Base-by-base conservation (phyloP, 2,888 invertebrate species). In the Hirudinaria manillensis region DNA sequence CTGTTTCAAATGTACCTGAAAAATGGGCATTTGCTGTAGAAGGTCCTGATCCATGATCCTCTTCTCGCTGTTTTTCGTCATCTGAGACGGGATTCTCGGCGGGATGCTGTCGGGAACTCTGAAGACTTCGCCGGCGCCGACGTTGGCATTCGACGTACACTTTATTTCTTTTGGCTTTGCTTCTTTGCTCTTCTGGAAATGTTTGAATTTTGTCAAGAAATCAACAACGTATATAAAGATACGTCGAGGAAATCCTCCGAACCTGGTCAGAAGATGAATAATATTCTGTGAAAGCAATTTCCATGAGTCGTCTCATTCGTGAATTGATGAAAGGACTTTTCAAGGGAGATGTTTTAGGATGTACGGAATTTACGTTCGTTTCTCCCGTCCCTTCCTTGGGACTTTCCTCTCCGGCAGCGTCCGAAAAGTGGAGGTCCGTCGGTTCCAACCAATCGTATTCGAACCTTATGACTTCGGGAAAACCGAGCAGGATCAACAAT, bases 1-100 rank as follows among this genome's bases (percentile, higher is more conserved):
- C 45, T 10, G 16, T 16, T 45, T 45, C 45, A 45, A 45, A 45
- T 16, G 16, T 36, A 73, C 73, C 10, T 73, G 73, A 38, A 73
- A 73, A 65, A 73, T 55, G 34, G 73, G 73, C 29, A 73, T 51
- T 36, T 73, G 61, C n/a, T 65, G 51, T 13, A 73, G 61, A 65
- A 65, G 45, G n/a, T 61, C 36, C 27, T 24, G 27, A 36, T 56
- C 56, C 13, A 73, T 32, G n/a, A 73, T 73, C 27, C 61, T 73
- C 38, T 73, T 73, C 21, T 73, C 68, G 6, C 10, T n/a, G 34
- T 68, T 68, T 19, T 61, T 61, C 7, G 61, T 21, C 24, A 4
- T 61, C 29, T 68, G 68, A 29, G 61, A 24, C n/a, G 13, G 66
- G 24, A 34, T 32, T 68, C 68, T 68, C 34, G 68, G 34, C 10